Evolutionary conservation across 2,888 invertebrate species (phyloP).

Genomic region (Oasisia sp.): DNA sequence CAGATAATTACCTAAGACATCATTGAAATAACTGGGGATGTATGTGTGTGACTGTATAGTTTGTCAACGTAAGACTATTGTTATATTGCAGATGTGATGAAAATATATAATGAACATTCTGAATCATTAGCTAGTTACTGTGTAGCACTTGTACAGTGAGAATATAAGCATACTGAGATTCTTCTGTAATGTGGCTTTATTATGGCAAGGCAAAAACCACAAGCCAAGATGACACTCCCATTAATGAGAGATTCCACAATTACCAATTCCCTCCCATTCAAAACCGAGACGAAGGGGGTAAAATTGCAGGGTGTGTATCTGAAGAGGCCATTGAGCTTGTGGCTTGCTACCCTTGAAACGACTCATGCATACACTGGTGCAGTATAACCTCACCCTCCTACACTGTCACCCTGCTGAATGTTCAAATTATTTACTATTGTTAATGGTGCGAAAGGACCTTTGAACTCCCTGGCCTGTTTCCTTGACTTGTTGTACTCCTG

Average conservation of each 20-base stretch:
- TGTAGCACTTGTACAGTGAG: too few relatives aligned
- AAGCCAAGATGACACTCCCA: background rate
- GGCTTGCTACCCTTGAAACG: background rate
- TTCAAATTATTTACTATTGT: slow-evolving; percentile 5
- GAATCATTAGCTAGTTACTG: too few relatives aligned
- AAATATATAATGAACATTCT: too few relatives aligned
- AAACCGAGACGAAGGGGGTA: background rate
- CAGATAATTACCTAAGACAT: background rate
- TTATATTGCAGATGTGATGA: background rate
- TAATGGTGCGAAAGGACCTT: background rate
- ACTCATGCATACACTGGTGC: background rate
- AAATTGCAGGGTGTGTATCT: background rate
- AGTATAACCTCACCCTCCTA: background rate
- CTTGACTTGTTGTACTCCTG: background rate
- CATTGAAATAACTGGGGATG: background rate
- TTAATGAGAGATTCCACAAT: background rate
- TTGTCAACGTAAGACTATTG: background rate
- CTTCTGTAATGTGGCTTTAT: background rate
- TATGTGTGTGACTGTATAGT: background rate
- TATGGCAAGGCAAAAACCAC: background rate
- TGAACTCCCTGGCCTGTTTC: background rate
- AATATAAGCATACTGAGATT: background rate
- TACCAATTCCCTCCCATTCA: background rate
- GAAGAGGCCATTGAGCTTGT: background rate
- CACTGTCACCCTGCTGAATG: background rate